A percentile compares a stretch with the other conserved stretches of the same genome.
These are phyloP conservation scores for Gallinago jamesoni DNA, from an alignment of 2,113 vertebrate genomes.

Conservation along the genomic window DNA sequence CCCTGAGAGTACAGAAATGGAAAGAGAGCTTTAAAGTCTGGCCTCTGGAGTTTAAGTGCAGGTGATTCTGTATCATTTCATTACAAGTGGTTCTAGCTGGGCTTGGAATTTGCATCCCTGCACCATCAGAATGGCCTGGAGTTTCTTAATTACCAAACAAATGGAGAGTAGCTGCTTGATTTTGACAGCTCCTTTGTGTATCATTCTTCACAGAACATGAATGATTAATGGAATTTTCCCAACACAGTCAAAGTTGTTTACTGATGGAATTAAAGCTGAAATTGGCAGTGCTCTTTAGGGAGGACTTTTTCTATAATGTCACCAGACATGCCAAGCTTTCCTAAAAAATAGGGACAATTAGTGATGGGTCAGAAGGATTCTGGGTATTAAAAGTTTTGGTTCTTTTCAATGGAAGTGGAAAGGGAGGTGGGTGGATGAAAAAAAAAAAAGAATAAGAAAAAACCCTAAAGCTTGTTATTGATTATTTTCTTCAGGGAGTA, in stretches of 20 bases:
- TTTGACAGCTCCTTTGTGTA: conserved; percentile 79
- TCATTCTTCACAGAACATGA: conserved; percentile 78
- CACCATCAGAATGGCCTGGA: conserved; percentile 64
- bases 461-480: background rate
- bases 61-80: conserved; percentile 22
- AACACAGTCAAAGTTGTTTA: conserved; percentile 81
- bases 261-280: conserved; percentile 80
- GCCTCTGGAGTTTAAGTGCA: conserved; percentile 2
- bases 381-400: conserved; percentile 54
- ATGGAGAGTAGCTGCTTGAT: conserved; percentile 74
- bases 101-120: conserved; percentile 59
- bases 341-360: conserved; percentile 74
- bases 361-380: conserved; percentile 54
- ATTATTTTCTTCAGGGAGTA: background rate
- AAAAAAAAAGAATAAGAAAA: background rate
- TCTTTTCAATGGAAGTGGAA: conserved; percentile 14
- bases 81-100: conserved; percentile 46
- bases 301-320: conserved; percentile 74
- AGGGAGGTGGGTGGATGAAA: background rate
- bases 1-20: background rate
- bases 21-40: background rate
- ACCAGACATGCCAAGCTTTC: conserved; percentile 70
- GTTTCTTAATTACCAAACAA: conserved; percentile 81
- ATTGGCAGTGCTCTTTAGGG: conserved; percentile 76
- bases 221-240: conserved; percentile 85